Percentiles rank a stretch among this genome's conserved stretches.
Conservation (phyloP, 1,140 invertebrate genomes). For the Myzus persicae region DNA sequence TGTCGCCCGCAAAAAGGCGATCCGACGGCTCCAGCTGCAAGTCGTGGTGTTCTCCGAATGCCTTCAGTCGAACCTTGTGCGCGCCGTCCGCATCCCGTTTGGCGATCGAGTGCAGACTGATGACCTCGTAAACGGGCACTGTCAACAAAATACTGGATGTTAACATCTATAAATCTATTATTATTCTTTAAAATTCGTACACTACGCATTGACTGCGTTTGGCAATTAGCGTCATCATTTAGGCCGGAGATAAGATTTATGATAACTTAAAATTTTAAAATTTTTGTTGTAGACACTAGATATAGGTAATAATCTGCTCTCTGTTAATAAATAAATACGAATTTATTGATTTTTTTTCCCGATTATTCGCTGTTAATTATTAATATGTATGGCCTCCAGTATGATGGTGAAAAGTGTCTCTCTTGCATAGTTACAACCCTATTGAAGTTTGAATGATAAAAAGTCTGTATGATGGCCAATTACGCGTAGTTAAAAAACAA, state of each 20-base stretch:
- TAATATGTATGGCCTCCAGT: background rate
- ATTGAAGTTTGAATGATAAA: background rate
- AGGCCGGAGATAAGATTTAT: background rate
- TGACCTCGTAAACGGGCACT: constrained; percentile 23
- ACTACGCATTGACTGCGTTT: background rate
- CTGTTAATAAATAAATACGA: background rate
- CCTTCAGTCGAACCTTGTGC: constrained; percentile 40
- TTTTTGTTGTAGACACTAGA: background rate
- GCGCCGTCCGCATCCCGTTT: background rate
- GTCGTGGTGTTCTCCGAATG: constrained; percentile 41
- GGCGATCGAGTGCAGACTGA: background rate
- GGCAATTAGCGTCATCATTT: background rate
- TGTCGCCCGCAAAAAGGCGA: constrained; percentile 20
- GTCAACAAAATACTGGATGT: background rate
- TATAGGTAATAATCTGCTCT: too few relatives aligned
- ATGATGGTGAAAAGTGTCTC: background rate
- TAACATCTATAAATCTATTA: background rate
- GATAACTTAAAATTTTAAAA: too few relatives aligned
- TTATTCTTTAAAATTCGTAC: background rate
- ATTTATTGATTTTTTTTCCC: background rate
- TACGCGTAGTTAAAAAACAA: background rate
- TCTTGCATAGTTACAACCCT: background rate
- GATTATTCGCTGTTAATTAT: background rate
- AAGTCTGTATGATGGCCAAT: background rate
- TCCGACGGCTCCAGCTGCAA: constrained; percentile 17